These are phyloP conservation scores for Momotus momota DNA, from an alignment of 2,797 vertebrate species.

Conservation along the genomic window DNA sequence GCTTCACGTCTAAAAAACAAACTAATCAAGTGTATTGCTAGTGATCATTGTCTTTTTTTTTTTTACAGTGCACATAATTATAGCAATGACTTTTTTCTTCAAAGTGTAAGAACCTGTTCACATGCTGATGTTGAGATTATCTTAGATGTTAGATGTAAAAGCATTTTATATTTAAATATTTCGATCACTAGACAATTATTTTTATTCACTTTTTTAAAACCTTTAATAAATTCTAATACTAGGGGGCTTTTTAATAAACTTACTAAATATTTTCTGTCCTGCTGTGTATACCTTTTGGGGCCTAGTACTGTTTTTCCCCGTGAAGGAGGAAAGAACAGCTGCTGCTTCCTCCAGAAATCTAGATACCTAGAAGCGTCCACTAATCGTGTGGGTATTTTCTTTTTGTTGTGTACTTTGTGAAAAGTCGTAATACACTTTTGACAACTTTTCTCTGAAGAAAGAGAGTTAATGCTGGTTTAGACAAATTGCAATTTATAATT, in stretches of 20 bases:
- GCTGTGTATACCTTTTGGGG: neutral
- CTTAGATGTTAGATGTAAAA: neutral
- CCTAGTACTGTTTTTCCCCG: rapidly evolving
- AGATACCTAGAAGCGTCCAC: neutral
- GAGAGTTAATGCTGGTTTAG: neutral
- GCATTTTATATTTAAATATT: neutral
- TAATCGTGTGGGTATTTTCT: neutral
- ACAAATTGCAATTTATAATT: neutral
- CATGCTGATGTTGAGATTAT: neutral
- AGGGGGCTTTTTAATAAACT: neutral
- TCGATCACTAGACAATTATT: neutral
- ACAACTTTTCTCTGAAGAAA: neutral
- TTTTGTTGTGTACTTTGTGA: neutral
- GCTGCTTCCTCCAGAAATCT: neutral
- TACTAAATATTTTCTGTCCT: neutral
- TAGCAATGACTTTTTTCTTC: neutral
- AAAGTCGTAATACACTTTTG: neutral
- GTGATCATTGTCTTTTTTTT: neutral
- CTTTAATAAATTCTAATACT: neutral
- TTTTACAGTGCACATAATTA: neutral
- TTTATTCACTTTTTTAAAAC: neutral
- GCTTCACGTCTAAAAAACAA: neutral
- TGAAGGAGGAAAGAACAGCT: neutral
- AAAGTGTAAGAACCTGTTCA: neutral
- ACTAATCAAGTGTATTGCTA: neutral